A percentile compares a stretch with the other conserved stretches of the same genome.
Conservation (phyloP, 2,888 invertebrate genomes). For the Cinara cedri region DNA sequence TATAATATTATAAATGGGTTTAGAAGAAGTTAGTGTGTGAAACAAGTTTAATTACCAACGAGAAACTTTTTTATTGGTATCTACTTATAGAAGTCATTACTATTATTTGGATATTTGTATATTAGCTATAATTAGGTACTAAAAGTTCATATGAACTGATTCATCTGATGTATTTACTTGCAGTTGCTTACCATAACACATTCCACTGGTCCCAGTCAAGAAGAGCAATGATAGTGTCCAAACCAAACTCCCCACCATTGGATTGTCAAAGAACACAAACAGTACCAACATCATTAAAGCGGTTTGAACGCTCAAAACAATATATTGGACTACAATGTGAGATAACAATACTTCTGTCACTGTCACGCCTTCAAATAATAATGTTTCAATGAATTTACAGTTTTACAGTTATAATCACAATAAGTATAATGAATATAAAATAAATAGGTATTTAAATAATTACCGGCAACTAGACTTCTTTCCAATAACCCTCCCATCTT, state of each 20-base stretch:
- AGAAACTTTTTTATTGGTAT: too few species aligned
- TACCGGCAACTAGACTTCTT: slow-evolving; percentile 61
- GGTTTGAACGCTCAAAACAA: slow-evolving; percentile 60
- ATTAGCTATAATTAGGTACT: too few species aligned
- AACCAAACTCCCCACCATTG: slow-evolving; percentile 59
- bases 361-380: slow-evolving; percentile 60
- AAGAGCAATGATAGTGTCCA: slow-evolving; percentile 59
- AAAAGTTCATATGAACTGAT: too few species aligned
- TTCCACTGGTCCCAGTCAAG: slow-evolving; percentile 60
- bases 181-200: slow-evolving; percentile 60
- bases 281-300: slow-evolving; percentile 60
- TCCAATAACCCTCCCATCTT: slow-evolving; percentile 61
- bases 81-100: too few species aligned
- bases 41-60: too few species aligned
- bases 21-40: too few species aligned
- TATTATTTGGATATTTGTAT: too few species aligned
- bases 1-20: too few species aligned
- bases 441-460: slow-evolving; percentile 10
- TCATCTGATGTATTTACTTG: too few species aligned
- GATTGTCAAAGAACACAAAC: slow-evolving; percentile 60
- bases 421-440: background rate
- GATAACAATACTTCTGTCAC: slow-evolving; percentile 60
- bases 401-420: too few species aligned
- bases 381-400: background rate
- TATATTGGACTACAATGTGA: slow-evolving; percentile 61